These are phyloP conservation scores for Chironomus riparius DNA, from an alignment of 2,888 invertebrate genomes.

Conservation along the genomic window DNA sequence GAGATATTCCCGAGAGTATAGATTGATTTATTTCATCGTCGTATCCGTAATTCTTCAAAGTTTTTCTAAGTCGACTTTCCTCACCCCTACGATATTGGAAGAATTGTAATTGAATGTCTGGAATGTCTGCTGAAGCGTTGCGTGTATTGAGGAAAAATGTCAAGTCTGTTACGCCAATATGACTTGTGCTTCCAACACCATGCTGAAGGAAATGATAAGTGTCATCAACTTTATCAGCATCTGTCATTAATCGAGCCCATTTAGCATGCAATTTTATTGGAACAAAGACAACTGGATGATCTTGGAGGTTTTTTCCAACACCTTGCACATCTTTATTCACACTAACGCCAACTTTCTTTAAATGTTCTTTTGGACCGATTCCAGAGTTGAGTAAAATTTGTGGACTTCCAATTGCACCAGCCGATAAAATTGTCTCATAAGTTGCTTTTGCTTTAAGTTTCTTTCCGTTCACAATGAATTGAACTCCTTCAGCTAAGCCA, in stretches of 20 bases:
- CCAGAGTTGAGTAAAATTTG: slow-evolving; percentile 77
- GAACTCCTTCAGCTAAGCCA: slow-evolving; percentile 43
- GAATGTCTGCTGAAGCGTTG: slow-evolving; percentile 44
- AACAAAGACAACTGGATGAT: slow-evolving; percentile 55
- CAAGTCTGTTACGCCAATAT: slow-evolving; percentile 43
- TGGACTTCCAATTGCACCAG: slow-evolving; percentile 70
- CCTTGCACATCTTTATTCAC: slow-evolving; percentile 50
- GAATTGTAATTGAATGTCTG: slow-evolving; percentile 50
- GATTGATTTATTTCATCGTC: slow-evolving; percentile 19
- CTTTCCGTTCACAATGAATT: slow-evolving; percentile 46
- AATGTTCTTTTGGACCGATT: slow-evolving; percentile 55
- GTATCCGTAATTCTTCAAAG: slow-evolving; percentile 35
- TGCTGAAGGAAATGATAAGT: slow-evolving; percentile 41
- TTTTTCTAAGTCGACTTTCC: slow-evolving; percentile 29
- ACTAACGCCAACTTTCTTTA: slow-evolving; percentile 49
- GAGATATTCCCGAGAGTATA: slow-evolving; percentile 29
- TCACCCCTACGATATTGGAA: slow-evolving; percentile 35
- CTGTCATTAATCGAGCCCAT: background rate
- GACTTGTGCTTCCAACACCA: slow-evolving; percentile 42
- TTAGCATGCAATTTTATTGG: slow-evolving; percentile 40
- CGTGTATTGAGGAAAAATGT: slow-evolving; percentile 49
- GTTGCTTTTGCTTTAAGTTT: slow-evolving; percentile 44
- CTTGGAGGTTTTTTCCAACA: slow-evolving; percentile 69
- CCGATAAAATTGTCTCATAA: slow-evolving; percentile 65
- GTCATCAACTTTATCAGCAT: slow-evolving; percentile 30